These are phyloP conservation scores for Pardalotus punctatus DNA, from an alignment of 2,113 vertebrate genomes.

Conservation along the genomic window DNA sequence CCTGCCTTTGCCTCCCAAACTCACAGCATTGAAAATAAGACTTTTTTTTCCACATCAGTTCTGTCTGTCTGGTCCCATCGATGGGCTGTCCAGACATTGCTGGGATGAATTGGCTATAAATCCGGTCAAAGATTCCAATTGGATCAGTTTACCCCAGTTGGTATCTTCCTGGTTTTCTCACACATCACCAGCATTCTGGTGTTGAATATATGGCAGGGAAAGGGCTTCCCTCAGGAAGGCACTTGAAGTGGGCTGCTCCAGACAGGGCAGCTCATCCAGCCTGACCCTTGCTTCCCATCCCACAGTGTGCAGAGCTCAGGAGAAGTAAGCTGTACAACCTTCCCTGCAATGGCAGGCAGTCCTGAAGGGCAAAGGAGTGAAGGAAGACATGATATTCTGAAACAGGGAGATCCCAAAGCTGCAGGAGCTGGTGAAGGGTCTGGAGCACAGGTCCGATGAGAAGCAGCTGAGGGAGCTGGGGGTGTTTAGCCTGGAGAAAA, in stretches of 20 bases:
- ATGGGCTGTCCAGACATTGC: neutral
- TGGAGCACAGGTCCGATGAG: neutral
- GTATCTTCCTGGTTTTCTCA: neutral
- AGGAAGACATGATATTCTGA: neutral
- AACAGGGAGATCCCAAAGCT: neutral
- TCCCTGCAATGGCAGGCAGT: neutral
- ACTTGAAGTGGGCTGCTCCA: neutral
- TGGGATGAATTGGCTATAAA: neutral
- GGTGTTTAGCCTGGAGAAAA: neutral
- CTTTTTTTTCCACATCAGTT: neutral
- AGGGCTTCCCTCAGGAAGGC: neutral
- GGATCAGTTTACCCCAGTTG: neutral
- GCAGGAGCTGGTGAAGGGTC: neutral
- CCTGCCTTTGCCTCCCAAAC: neutral
- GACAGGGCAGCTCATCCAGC: neutral
- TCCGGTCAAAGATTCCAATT: neutral
- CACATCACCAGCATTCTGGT: neutral
- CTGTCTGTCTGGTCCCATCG: accelerated
- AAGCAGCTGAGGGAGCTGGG: neutral
- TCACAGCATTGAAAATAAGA: neutral
- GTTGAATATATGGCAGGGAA: neutral
- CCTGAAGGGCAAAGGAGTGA: neutral
- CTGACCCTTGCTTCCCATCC: neutral
- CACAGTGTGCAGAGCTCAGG: neutral
- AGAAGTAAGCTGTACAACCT: neutral